Evolutionary conservation across 2,888 invertebrate genomes (phyloP).

Genomic region (Conomelus anceps): DNA sequence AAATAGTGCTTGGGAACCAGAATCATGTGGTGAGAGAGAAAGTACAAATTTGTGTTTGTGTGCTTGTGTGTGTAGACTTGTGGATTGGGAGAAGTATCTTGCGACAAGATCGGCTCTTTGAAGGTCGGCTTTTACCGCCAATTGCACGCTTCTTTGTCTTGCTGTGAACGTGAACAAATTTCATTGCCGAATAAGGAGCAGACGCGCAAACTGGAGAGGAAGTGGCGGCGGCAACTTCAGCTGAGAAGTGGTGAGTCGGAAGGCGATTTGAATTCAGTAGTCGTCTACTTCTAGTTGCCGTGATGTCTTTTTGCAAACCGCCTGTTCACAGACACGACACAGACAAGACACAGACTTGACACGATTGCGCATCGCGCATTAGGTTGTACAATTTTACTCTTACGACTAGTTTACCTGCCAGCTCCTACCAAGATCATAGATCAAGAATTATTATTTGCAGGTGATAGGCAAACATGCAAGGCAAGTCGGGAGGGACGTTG

Average conservation of each 20-base stretch:
- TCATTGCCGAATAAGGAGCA: neutral
- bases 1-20: no score
- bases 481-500: no score
- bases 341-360: neutral
- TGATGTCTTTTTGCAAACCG: neutral
- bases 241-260: neutral
- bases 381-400: no score
- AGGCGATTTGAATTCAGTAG: neutral
- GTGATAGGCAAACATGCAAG: no score
- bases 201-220: neutral
- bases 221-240: neutral
- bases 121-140: neutral
- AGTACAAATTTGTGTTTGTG: neutral
- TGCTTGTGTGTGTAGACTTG: no score
- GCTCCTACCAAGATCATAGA: no score
- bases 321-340: neutral
- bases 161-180: neutral
- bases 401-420: neutral
- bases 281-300: neutral
- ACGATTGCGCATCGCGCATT: neutral
- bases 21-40: neutral
- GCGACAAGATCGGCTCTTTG: neutral
- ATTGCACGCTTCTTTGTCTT: neutral
- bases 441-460: no score
- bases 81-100: neutral